A percentile compares a stretch with the other conserved stretches of the same genome.
Conservation (phyloP, 64 coral and sea anemone genomes). For the Astreopora myriophthalma region DNA sequence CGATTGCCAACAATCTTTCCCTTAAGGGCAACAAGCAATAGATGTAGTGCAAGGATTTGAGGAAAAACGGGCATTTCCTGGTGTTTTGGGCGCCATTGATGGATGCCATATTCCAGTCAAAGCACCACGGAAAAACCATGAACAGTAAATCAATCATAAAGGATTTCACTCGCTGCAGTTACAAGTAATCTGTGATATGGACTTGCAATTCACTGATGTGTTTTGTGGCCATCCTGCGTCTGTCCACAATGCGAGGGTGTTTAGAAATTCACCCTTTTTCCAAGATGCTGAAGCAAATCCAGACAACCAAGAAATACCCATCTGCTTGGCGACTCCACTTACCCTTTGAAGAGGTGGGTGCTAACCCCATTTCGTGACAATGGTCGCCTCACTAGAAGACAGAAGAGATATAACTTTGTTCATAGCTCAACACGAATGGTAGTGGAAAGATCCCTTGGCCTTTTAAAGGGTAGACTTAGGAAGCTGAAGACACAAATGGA, state of each 20-base stretch:
- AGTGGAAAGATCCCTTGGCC: constrained; percentile 29
- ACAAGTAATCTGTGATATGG: not conserved
- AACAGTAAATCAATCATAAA: not conserved
- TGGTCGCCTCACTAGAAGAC: constrained; percentile 21
- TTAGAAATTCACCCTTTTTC: constrained; percentile 36
- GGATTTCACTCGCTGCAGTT: not conserved
- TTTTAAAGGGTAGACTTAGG: constrained; percentile 10
- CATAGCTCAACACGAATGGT: constrained; percentile 33
- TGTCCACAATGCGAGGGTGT: constrained; percentile 52
- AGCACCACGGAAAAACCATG: not conserved
- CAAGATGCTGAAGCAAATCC: constrained; percentile 37
- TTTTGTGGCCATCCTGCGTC: constrained; percentile 40
- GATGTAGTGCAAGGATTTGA: not conserved
- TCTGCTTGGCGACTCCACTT: not conserved
- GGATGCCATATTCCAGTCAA: not conserved
- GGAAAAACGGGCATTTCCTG: not conserved
- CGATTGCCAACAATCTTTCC: constrained; percentile 51
- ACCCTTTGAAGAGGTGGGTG: constrained; percentile 2
- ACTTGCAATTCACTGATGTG: constrained; percentile 63
- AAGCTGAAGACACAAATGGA: constrained; percentile 38
- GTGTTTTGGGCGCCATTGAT: not conserved
- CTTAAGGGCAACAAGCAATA: not conserved
- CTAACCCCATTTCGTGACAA: constrained; percentile 13
- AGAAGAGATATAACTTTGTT: constrained; percentile 1
- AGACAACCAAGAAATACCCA: constrained; percentile 27